Percentiles rank a stretch among this genome's conserved stretches.
phyloP scores from a whole-genome alignment of 1,140 invertebrate species.

The Drosophila azteca region DNA sequence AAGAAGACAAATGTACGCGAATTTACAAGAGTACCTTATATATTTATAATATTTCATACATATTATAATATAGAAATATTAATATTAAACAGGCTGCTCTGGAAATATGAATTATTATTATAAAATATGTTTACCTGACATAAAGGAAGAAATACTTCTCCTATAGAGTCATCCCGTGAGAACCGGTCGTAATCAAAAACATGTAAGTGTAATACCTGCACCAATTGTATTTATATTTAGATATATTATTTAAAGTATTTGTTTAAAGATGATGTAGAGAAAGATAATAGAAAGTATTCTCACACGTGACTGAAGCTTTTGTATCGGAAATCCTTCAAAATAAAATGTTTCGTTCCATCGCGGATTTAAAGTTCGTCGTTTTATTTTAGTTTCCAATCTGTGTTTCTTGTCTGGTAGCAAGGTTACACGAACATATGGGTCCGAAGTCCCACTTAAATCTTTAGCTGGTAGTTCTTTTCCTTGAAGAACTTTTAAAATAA shows the following conservation, averaged over 20 bases:
- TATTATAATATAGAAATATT: too few relatives aligned
- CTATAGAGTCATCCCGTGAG: constrained; percentile 97
- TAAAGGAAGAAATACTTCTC: constrained; percentile 96
- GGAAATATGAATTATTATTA: too few relatives aligned
- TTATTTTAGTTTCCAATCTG: constrained; percentile 98
- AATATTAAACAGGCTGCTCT: too few relatives aligned
- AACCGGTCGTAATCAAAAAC: constrained; percentile 98
- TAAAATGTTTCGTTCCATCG: constrained; percentile 99
- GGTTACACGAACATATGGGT: constrained; percentile 96
- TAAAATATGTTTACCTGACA: constrained; percentile 89
- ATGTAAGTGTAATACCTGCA: constrained; percentile 95
- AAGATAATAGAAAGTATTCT: constrained; percentile 16
- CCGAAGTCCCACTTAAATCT: constrained; percentile 96
- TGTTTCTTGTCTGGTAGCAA: constrained; percentile 98
- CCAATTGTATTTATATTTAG: constrained; percentile 53
- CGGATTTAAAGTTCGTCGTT: constrained; percentile 96
- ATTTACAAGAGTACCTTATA: too few relatives aligned
- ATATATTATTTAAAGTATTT: constrained; percentile 1
- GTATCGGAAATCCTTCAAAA: constrained; percentile 97
- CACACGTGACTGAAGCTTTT: constrained; percentile 94
- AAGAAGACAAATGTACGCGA: too few relatives aligned
- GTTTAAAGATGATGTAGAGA: too few relatives aligned
- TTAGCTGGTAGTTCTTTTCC: constrained; percentile 97
- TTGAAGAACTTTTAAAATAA: constrained; percentile 96
- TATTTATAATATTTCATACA: too few relatives aligned